Evolutionary conservation across 2,888 invertebrate species (phyloP).

Genomic region (Cantharis rustica): DNA sequence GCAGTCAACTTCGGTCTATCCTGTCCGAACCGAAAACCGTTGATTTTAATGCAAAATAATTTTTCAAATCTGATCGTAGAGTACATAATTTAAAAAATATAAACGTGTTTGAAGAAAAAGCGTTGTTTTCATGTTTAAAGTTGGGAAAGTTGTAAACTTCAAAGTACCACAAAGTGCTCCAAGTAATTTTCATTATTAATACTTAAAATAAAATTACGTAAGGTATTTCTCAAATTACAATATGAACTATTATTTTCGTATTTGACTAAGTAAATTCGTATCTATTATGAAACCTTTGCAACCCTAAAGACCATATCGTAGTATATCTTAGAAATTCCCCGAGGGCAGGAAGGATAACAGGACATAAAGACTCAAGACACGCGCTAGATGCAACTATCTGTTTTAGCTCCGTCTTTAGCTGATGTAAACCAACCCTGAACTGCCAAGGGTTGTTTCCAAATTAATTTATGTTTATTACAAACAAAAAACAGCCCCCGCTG

Average conservation of each 20-base stretch:
- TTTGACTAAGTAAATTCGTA: constrained; percentile 28
- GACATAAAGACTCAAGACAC: constrained; percentile 38
- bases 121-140: not conserved
- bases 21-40: not conserved
- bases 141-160: not conserved
- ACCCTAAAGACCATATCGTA: constrained; percentile 38
- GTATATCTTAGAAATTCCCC: constrained; percentile 40
- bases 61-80: not conserved
- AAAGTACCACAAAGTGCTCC: not conserved
- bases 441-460: constrained; percentile 43
- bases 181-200: not conserved
- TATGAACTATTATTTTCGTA: constrained; percentile 17
- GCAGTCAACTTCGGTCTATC: not conserved
- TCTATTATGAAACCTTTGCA: constrained; percentile 34
- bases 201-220: not conserved
- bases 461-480: constrained; percentile 53
- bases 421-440: constrained; percentile 40
- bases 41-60: not conserved
- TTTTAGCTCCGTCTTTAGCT: constrained; percentile 32
- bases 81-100: not conserved
- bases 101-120: not conserved
- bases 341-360: constrained; percentile 35
- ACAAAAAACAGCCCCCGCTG: constrained; percentile 46
- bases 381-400: constrained; percentile 39
- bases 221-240: not conserved